Base-by-base conservation (phyloP, 2,113 vertebrate genomes). In the Lophius piscatorius region DNA sequence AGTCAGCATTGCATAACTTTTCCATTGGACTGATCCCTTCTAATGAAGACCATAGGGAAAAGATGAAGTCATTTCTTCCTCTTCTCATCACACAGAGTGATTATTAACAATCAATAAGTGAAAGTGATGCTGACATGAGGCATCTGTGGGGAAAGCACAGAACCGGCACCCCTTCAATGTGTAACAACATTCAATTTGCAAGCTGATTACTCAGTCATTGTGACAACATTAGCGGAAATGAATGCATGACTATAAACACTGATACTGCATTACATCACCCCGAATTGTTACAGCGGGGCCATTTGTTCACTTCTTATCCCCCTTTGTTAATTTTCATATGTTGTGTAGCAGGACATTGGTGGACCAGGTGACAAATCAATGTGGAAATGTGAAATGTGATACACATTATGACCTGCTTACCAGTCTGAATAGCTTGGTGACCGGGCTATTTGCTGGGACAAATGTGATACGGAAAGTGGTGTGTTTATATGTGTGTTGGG, bases 141-240 rank as follows among this genome's bases (percentile, higher is more conserved):
- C 75, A 42, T 66, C 57, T 63, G 63, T 14, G 40, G 45, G 49
- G 2, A 31, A 38, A 71, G 52, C 73, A 63, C 81, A 63, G 48
- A 48, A 65, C 42, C 63, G 64, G 65, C 69, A 71, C 72, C 68
- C 60, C 26, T 20, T 34, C 56, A 77, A n/a, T n/a, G n/a, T n/a
- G n/a, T n/a, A 65, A 84, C 78, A 74, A 78, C 81, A 69, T 31
- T 59, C 77, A 81, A 74, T 89, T 78, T 81, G 65, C 45, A 48
- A 54, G 70, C 55, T 69, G 79, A 85, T 82, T 80, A 88, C 56
- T 38, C 75, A 9, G 55, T 64, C 76, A 82, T 85, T 79, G 82
- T 4, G 14, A 50, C 34, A 39, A 50, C 81, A 83, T 85, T 87
- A 87, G 59, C 70, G 40, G 42, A 76, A 82, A 83, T 77, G 76